Conservation (phyloP, 2,888 invertebrate genomes). For the Trissoscelio sp. region DNA sequence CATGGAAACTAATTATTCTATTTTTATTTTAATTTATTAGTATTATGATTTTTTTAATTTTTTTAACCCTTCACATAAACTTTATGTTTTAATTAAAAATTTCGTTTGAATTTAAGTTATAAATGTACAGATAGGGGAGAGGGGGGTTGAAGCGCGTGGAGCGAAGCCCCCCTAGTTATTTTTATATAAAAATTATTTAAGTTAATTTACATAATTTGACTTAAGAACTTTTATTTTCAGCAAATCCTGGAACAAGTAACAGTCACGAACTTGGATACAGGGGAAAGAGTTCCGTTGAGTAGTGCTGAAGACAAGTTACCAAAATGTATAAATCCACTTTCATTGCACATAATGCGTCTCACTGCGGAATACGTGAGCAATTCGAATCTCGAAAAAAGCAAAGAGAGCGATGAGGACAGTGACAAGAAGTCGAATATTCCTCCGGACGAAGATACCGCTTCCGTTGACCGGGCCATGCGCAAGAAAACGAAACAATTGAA, state of each 20-base stretch:
- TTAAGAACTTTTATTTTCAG: conserved; percentile 78
- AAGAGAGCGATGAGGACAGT: conserved; percentile 91
- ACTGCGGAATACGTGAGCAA: conserved; percentile 95
- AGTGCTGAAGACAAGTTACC: conserved; percentile 97
- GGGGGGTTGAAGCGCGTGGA: too few relatives aligned
- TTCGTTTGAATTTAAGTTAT: too few relatives aligned
- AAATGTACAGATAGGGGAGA: too few relatives aligned
- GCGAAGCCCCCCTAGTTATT: too few relatives aligned
- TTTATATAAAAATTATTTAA: too few relatives aligned
- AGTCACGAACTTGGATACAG: conserved; percentile 92
- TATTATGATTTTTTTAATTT: too few relatives aligned
- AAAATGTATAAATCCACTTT: conserved; percentile 96
- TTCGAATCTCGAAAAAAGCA: conserved; percentile 86
- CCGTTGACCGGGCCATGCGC: conserved; percentile 83
- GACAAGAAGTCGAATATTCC: conserved; percentile 86
- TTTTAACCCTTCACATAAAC: too few relatives aligned
- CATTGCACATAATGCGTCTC: conserved; percentile 96
- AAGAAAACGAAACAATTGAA: conserved; percentile 87
- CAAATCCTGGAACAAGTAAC: conserved; percentile 97
- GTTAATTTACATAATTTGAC: too few relatives aligned
- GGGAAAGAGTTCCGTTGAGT: conserved; percentile 96
- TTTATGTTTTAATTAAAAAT: too few relatives aligned
- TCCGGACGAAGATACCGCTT: conserved; percentile 84
- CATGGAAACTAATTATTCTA: too few relatives aligned
- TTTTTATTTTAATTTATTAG: too few relatives aligned